These are phyloP conservation scores for Threskiornis aethiopicus DNA, from an alignment of 2,797 vertebrate genomes.

Conservation along the genomic window DNA sequence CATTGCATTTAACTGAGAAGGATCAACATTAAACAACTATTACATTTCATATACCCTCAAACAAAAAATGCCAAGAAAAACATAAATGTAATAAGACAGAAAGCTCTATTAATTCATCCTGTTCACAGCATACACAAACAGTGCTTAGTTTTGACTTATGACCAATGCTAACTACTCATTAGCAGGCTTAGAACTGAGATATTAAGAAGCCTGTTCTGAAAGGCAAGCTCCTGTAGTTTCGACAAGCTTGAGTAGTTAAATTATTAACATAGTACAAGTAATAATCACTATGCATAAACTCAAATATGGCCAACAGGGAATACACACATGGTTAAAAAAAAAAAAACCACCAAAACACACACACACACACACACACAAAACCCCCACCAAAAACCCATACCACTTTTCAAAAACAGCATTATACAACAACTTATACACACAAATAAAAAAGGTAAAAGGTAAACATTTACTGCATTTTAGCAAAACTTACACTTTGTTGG, in stretches of 20 bases:
- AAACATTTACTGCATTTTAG: neutral
- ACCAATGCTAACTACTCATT: neutral
- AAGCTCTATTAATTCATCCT: neutral
- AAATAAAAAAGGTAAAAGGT: neutral
- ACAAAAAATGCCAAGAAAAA: neutral
- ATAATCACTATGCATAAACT: neutral
- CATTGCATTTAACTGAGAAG: neutral
- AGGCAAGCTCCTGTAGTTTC: neutral
- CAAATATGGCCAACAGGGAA: neutral
- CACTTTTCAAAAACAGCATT: neutral
- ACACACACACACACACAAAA: neutral
- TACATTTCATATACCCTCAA: neutral
- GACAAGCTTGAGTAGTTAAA: neutral
- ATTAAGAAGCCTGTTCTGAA: neutral
- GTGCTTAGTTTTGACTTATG: neutral
- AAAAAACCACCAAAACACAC: neutral
- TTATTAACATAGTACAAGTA: neutral
- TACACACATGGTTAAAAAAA: neutral
- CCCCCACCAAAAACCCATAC: fast-evolving
- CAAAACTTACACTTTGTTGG: neutral
- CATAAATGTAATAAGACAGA: neutral
- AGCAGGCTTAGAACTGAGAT: neutral
- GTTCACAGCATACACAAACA: neutral
- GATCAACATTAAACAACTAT: neutral
- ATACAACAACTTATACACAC: neutral